Percentiles rank a stretch among this genome's conserved stretches.
Evolutionary conservation across 2,797 vertebrate genomes (phyloP).

Genomic region (Notamacropus eugenii): DNA sequence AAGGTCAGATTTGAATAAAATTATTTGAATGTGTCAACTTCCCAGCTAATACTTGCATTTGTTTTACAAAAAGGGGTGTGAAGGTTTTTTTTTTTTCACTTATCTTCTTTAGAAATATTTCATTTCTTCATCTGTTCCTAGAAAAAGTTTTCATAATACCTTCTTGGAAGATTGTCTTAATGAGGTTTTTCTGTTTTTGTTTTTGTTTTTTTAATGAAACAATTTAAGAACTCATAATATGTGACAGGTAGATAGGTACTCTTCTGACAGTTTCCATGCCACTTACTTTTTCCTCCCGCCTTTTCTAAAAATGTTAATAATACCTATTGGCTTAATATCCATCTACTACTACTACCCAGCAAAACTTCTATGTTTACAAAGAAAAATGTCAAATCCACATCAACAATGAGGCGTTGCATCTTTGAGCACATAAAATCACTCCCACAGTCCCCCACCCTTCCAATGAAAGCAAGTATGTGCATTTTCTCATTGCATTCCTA

Average conservation of each 20-base stretch:
- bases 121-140: neutral
- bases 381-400: neutral
- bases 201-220: neutral
- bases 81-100: slow-evolving; percentile 58
- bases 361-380: neutral
- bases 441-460: neutral
- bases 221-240: neutral
- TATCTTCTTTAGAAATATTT: slow-evolving; percentile 44
- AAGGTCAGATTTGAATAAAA: slow-evolving; percentile 61
- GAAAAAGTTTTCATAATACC: neutral
- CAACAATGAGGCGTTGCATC: neutral
- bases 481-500: neutral
- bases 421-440: neutral
- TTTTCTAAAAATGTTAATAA: neutral
- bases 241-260: neutral
- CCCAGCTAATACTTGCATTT: slow-evolving; percentile 62
- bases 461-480: neutral
- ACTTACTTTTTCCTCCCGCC: neutral
- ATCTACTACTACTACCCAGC: neutral
- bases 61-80: slow-evolving; percentile 45
- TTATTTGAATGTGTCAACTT: slow-evolving; percentile 18
- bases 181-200: neutral
- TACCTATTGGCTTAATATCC: neutral
- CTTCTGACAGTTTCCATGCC: neutral
- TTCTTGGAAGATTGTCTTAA: neutral